A percentile compares a stretch with the other conserved stretches of the same genome.
Evolutionary conservation across 1,140 invertebrate genomes (phyloP).

Genomic region (Dufourea novaeangliae): DNA sequence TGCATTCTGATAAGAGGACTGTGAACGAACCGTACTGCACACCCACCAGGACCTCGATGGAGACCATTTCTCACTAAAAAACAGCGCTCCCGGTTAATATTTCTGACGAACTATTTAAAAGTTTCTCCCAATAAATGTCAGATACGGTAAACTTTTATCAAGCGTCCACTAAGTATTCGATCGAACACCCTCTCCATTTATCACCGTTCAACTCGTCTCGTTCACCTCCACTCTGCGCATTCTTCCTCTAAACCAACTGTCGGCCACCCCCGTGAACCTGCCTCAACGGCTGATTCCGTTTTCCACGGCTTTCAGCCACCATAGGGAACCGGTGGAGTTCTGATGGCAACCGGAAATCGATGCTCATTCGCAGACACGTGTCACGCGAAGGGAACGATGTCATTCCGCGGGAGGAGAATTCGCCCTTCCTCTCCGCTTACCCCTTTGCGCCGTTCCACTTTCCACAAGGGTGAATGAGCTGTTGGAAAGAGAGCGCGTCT

Average conservation of each 20-base stretch:
- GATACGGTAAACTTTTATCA: too few species aligned
- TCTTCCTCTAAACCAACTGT: neutral
- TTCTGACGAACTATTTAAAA: too few species aligned
- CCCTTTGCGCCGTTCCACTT: neutral
- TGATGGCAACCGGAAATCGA: conserved; percentile 52
- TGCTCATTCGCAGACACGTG: conserved; percentile 52
- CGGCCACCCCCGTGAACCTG: neutral
- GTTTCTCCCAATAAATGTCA: too few species aligned
- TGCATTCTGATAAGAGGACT: too few species aligned
- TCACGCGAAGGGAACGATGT: conserved; percentile 70
- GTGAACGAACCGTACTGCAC: too few species aligned
- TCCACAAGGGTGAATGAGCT: neutral
- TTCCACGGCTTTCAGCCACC: neutral
- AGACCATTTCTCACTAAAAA: too few species aligned
- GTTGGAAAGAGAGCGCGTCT: conserved; percentile 3
- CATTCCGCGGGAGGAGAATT: conserved; percentile 51
- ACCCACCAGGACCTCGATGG: too few species aligned
- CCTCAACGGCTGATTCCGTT: conserved; percentile 29
- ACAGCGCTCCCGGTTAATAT: too few species aligned
- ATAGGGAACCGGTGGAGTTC: neutral
- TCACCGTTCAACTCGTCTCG: neutral
- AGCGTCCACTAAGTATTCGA: too few species aligned
- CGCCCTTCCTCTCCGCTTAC: neutral
- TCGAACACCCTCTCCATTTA: too few species aligned
- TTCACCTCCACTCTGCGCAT: neutral